These are phyloP conservation scores for Pelodiscus sinensis DNA, from an alignment of 2,113 vertebrate genomes.

Conservation along the genomic window DNA sequence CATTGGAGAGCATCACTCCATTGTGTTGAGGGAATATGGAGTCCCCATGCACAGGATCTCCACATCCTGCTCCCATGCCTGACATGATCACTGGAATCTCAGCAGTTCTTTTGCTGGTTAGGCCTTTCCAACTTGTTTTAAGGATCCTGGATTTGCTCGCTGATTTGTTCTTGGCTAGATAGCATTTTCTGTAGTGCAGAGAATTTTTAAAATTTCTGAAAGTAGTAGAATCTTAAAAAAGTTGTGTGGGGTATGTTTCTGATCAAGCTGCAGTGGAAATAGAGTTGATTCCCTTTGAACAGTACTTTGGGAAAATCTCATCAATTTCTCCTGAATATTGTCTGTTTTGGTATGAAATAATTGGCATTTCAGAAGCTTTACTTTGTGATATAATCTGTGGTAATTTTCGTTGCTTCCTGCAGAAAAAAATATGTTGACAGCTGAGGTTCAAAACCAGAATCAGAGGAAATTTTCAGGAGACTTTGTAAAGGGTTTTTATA, in stretches of 20 bases:
- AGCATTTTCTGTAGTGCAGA: not conserved
- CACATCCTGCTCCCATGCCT: not conserved
- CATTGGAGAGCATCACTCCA: not conserved
- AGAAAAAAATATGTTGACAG: not conserved
- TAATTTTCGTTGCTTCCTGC: not conserved
- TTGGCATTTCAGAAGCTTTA: rapidly evolving
- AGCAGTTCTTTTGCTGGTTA: not conserved
- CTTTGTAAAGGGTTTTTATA: not conserved
- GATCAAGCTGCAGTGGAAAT: not conserved
- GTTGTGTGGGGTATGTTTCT: not conserved
- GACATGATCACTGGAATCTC: not conserved
- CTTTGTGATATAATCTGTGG: not conserved
- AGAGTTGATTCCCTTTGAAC: not conserved
- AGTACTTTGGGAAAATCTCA: too few relatives aligned
- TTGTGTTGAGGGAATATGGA: not conserved
- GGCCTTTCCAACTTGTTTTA: not conserved
- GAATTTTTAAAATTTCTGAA: not conserved
- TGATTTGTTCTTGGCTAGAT: not conserved
- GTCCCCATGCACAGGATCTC: not conserved
- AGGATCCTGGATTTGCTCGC: not conserved
- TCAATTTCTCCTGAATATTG: too few relatives aligned
- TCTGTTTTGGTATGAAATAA: too few relatives aligned
- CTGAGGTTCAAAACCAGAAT: not conserved
- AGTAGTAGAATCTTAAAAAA: not conserved
- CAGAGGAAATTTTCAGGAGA: not conserved